Evolutionary conservation across 1,140 invertebrate genomes (phyloP), one percentile per base, ranked within the genome.

Genomic region (Drosophila murphyi): DNA sequence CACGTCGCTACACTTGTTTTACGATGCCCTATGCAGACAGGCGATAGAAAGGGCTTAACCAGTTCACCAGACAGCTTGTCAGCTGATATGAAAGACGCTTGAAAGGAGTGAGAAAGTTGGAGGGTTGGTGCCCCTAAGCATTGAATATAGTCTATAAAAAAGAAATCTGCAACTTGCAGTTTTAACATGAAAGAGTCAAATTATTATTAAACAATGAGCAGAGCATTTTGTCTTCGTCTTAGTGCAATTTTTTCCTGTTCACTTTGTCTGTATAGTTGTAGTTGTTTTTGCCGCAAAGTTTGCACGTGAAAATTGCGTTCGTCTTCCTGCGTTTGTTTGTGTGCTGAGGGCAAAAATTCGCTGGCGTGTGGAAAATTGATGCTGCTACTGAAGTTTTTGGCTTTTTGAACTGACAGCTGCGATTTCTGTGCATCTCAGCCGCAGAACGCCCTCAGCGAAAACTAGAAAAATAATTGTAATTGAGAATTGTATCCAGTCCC

Each of bases 341-440:
- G 37, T 64, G 71, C 2, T 28, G 31, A 43, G 45, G 54, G 51
- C 60, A 54, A 82, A 87, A 82, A 76, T 82, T 65, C 63, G 72
- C 56, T 87, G 82, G 85, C 68, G 71, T 85, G 80, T 75, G 76
- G 67, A 80, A 88, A 88, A 88, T 87, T 87, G 83, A 87, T 87
- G 83, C 77, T 88, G 85, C 55, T 80, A 64, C 54, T 89, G 74
- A 85, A 90, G 85, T 89, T 89, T 90, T 89, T 89, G 81, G 85
- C 85, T 89, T 89, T 90, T 89, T 89, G 78, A 88, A 89, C 83
- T 89, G 83, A 88, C 83, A 89, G 80, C 85, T 78, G 78, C 85
- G 85, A 88, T 89, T 88, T 88, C 80, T 81, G 85, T 89, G 85
- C 85, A 77, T 72, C 83, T 51, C 70, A 79, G 63, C 56, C 72